Conservation (phyloP, 2,113 vertebrate species). For the Lanius ludovicianus region DNA sequence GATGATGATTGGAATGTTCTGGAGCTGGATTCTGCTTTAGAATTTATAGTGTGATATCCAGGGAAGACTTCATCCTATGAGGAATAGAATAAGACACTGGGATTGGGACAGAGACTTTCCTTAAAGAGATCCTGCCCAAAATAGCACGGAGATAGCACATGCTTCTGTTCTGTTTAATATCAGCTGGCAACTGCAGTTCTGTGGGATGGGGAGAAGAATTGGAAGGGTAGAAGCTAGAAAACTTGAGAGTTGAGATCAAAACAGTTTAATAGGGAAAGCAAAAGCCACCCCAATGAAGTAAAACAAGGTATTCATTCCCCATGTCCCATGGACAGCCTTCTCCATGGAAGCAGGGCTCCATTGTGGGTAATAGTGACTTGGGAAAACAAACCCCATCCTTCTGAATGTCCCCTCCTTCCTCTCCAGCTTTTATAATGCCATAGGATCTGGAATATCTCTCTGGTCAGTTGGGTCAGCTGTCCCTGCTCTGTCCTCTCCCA, state of each 20-base stretch:
- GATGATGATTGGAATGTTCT: not conserved
- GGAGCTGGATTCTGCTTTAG: not conserved
- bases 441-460: not conserved
- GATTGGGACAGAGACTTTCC: not conserved
- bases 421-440: not conserved
- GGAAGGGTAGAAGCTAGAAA: not conserved
- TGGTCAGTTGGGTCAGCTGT: not conserved
- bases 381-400: not conserved
- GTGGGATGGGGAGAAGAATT: not conserved
- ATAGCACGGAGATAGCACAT: not conserved
- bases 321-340: not conserved
- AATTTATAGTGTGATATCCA: not conserved
- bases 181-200: not conserved
- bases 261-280: not conserved
- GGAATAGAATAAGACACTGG: not conserved
- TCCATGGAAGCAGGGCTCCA: not conserved
- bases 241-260: not conserved
- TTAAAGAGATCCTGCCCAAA: not conserved
- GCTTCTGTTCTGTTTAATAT: not conserved
- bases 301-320: not conserved
- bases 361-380: not conserved
- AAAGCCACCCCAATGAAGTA: not conserved
- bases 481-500: not conserved
- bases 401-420: not conserved
- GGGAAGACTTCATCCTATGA: not conserved